Conservation (phyloP, 1,140 invertebrate species). For the Apis mellifera region Amel_HAv3.1 CM009938.2:2234501-2235000, state of each 20-base stretch:
- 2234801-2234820: background rate
- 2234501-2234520: background rate
- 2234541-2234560: background rate
- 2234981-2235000: background rate
- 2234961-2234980: background rate
- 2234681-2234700: constrained; percentile 6
- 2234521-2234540: background rate
- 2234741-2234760: background rate
- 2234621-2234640: constrained; percentile 1
- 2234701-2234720: constrained; percentile 33
- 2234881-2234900: constrained; percentile 5
- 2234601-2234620: background rate
- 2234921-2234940: background rate
- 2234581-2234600: background rate
- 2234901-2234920: background rate
- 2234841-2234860: constrained; percentile 8
- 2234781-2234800: constrained; percentile 8
- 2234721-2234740: constrained; percentile 34
- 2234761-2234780: constrained; percentile 27
- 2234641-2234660: background rate
- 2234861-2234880: background rate
- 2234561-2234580: background rate
- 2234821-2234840: background rate
- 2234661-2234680: background rate
- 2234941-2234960: constrained; percentile 15